phyloP scores from a whole-genome alignment of 2,888 invertebrate genomes.

The Seira musarum region DNA sequence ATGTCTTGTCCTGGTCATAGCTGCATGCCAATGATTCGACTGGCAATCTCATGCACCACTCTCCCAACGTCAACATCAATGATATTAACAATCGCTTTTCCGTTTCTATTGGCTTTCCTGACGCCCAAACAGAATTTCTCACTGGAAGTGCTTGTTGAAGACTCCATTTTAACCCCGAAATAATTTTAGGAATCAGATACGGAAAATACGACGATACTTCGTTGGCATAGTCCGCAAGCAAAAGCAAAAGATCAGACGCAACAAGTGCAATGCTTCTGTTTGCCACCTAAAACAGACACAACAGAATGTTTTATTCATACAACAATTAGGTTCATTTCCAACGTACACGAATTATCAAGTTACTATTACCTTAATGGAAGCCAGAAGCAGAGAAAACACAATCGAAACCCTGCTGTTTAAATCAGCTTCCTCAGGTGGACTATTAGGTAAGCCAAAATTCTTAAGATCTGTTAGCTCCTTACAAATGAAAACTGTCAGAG shows the following conservation, averaged over 20 bases:
- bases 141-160: conserved; percentile 63
- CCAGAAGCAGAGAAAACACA: conserved; percentile 78
- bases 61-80: conserved; percentile 89
- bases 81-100: conserved; percentile 84
- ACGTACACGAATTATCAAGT: too few relatives aligned
- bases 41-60: conserved; percentile 91
- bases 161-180: conserved; percentile 72
- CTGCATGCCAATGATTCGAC: conserved; percentile 71
- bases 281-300: conserved; percentile 77
- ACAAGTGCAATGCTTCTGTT: conserved; percentile 87
- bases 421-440: conserved; percentile 73
- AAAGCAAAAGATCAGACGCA: conserved; percentile 84
- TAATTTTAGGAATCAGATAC: conserved; percentile 79
- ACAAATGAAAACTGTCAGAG: conserved; percentile 84
- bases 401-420: conserved; percentile 79
- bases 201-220: conserved; percentile 82
- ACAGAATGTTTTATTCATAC: not conserved
- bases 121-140: conserved; percentile 71
- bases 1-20: conserved; percentile 72
- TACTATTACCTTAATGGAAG: conserved; percentile 81
- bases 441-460: conserved; percentile 52
- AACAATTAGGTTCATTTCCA: not conserved
- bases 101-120: conserved; percentile 73
- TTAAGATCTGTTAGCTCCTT: conserved; percentile 77
- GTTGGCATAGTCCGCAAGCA: conserved; percentile 86